phyloP scores from a whole-genome alignment of 2,888 invertebrate species.

The Lithophane semibrunnea region DNA sequence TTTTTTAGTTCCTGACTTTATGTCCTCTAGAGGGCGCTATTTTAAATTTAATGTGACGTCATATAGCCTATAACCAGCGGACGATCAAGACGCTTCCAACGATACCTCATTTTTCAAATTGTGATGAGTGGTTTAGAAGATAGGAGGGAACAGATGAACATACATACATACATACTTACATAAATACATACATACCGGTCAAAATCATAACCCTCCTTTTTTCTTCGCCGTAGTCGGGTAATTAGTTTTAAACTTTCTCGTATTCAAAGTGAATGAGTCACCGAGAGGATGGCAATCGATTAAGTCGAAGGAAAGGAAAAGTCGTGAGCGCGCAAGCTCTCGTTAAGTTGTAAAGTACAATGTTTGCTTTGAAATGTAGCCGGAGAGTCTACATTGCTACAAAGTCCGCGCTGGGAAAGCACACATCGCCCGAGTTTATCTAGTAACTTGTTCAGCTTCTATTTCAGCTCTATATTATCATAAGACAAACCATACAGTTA shows the following conservation, averaged over 20 bases:
- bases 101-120: no score
- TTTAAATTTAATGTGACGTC: no score
- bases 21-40: no score
- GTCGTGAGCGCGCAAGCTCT: conserved; percentile 56
- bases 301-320: conserved; percentile 51
- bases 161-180: no score
- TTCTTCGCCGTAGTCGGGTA: no score
- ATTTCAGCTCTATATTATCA: not conserved
- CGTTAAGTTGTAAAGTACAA: conserved; percentile 49
- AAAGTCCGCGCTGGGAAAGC: conserved; percentile 15
- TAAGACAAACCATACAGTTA: conserved; percentile 1
- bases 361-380: conserved; percentile 41
- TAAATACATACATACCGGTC: no score
- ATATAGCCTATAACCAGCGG: no score
- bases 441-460: conserved; percentile 22
- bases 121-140: no score
- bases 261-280: conserved; percentile 39
- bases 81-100: no score
- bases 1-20: no score
- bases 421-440: conserved; percentile 15
- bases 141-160: no score
- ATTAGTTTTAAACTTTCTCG: conserved; percentile 30
- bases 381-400: conserved; percentile 18
- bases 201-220: no score
- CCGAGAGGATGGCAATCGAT: conserved; percentile 48